phyloP scores from a whole-genome alignment of 2,113 vertebrate genomes.

The Coptodon rendalli region DNA sequence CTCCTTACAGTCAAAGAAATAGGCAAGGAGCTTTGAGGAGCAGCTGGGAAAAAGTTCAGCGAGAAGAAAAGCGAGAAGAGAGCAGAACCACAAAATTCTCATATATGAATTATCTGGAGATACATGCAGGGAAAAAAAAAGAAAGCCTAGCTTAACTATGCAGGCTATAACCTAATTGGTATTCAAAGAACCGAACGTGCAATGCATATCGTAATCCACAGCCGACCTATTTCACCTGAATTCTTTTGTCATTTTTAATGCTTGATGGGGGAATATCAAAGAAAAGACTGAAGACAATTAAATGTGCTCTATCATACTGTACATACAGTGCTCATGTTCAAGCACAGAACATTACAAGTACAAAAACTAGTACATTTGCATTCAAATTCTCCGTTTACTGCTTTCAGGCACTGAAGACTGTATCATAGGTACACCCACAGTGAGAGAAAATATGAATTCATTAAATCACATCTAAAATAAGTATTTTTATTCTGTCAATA shows the following conservation, averaged over 20 bases:
- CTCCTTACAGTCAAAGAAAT: constrained; percentile 9
- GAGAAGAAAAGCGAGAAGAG: not conserved
- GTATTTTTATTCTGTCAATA: not conserved
- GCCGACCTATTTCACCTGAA: constrained; percentile 21
- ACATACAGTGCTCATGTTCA: not conserved
- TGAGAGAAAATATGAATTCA: not conserved
- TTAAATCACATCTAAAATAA: not conserved
- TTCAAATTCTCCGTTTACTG: not conserved
- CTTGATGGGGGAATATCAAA: not conserved
- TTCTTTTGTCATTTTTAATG: not conserved
- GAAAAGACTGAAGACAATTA: not conserved
- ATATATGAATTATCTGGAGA: constrained; percentile 40
- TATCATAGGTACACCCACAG: not conserved
- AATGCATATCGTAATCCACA: constrained; percentile 27
- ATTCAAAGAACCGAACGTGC: constrained; percentile 20
- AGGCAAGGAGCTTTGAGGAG: constrained; percentile 8
- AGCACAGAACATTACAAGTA: not conserved
- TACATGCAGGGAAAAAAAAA: not conserved
- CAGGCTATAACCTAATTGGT: constrained; percentile 10
- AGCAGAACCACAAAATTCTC: constrained; percentile 18
- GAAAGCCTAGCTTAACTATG: not conserved
- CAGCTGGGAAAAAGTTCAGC: constrained; percentile 14
- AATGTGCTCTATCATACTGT: not conserved
- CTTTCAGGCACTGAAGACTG: not conserved
- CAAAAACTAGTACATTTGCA: not conserved